Percentiles rank a stretch among this genome's conserved stretches.
These are phyloP conservation scores for Tupiocoris notatus DNA, from an alignment of 2,888 invertebrate species.

Conservation along the genomic window DNA sequence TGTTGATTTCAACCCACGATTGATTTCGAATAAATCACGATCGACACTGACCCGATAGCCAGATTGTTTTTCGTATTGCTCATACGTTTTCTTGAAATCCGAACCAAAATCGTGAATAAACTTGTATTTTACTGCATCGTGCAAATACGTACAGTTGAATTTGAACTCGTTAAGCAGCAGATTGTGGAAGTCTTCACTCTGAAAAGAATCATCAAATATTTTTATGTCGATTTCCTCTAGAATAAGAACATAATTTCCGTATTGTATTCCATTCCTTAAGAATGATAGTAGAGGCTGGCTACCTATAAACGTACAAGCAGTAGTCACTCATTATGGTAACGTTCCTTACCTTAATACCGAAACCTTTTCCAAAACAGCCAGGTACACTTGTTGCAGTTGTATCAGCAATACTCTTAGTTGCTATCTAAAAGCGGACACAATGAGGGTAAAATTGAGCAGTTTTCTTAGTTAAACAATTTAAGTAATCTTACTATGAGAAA, in stretches of 20 bases:
- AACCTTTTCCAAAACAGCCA: conserved; percentile 28
- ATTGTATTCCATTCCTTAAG: too few relatives aligned
- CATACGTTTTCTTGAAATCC: not conserved
- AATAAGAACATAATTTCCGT: too few relatives aligned
- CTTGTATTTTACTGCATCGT: conserved; percentile 22
- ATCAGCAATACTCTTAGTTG: conserved; percentile 15
- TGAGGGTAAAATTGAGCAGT: too few relatives aligned
- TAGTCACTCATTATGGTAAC: too few relatives aligned
- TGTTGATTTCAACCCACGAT: too few relatives aligned
- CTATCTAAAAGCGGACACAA: not conserved
- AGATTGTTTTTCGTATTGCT: conserved; percentile 19
- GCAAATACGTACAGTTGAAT: conserved; percentile 27
- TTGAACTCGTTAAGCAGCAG: conserved; percentile 22
- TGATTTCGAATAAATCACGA: too few relatives aligned
- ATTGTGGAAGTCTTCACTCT: conserved; percentile 25
- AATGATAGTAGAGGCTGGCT: too few relatives aligned
- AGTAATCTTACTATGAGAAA: too few relatives aligned
- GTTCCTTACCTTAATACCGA: too few relatives aligned
- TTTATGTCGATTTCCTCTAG: too few relatives aligned
- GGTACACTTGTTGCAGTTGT: conserved; percentile 7
- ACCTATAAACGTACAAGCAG: too few relatives aligned
- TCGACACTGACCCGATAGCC: conserved; percentile 12
- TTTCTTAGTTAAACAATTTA: too few relatives aligned
- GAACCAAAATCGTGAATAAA: conserved; percentile 24
- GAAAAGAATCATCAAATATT: not conserved